Evolutionary conservation across 2,113 vertebrate species (phyloP).

Genomic region (Corapipo altera): DNA sequence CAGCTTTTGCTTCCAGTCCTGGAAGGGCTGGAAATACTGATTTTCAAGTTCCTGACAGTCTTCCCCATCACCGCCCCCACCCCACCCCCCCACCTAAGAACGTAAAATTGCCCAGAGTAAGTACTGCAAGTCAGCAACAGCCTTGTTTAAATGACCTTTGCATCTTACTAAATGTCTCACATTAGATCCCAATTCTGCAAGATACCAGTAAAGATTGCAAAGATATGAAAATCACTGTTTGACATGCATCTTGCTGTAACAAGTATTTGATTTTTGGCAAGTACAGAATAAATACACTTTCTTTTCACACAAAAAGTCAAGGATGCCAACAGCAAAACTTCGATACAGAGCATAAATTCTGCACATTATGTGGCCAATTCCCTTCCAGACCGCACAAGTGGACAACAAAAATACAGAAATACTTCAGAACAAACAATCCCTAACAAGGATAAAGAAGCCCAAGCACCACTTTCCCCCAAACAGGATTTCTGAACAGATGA

Average conservation of each 20-base stretch:
- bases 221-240: neutral
- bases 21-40: neutral
- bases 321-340: neutral
- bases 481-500: neutral
- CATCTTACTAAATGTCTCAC: neutral
- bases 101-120: neutral
- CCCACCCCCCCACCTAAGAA: neutral
- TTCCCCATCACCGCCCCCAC: neutral
- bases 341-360: neutral
- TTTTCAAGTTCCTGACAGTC: constrained; percentile 3
- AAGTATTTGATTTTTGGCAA: neutral
- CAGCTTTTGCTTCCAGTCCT: neutral
- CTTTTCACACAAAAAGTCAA: neutral
- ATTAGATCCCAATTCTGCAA: neutral
- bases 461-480: neutral
- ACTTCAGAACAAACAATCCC: neutral
- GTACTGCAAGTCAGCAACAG: neutral
- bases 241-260: neutral
- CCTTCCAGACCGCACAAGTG: neutral
- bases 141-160: constrained; percentile 4
- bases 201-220: neutral
- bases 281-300: neutral
- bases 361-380: neutral
- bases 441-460: neutral
- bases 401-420: neutral